Base-by-base conservation (phyloP, 2,113 vertebrate genomes). In the Solenodon paradoxus region DNA sequence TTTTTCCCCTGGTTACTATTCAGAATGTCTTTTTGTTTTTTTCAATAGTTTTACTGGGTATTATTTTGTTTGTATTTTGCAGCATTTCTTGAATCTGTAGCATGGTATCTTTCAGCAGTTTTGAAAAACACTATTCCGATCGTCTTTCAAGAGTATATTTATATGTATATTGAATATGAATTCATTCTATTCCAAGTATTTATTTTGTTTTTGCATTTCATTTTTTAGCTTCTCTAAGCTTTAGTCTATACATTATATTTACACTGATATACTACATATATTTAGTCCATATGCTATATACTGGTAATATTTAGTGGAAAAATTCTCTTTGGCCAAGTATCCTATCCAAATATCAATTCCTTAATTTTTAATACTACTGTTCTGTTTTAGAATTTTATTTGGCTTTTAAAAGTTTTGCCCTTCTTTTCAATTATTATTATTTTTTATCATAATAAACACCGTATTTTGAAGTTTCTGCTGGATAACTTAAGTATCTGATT, bases 81-180 rank as follows among this genome's bases (percentile, higher is more conserved):
- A 83, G 71, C 22, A 30, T 95, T 95, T 84, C 47, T 75, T 92
- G 11, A 94, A 74, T 85, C 38, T 86, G 3, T 57, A 81, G 20
- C 35, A 42, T 66, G 47, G 12, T 53, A 63, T 11, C 4, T 38
- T 81, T 69, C 40, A 74, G 28, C 15, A 42, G 59, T 69, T 85
- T 12, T 17, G 72, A 80, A 80, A 79, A 61, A 79, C 17, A 11
- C 20, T 19, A 32, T 40, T 26, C 9, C 49, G 45, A n/a, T n/a
- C n/a, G n/a, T 40, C 30, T 49, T 64, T 30, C 35, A 86, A 45
- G n/a, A 78, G 53, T 82, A 9, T 30, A 51, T 35, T 71, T 38
- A 59, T 13, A 64, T 24, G 26, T 40, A 81, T 3, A 7, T 10
- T 92, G 78, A 42, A 53, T 7, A 53, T 83, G n/a, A n/a, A 92